These are phyloP conservation scores for Drosophila tristis DNA, from an alignment of 1,140 invertebrate species.

Conservation along the genomic window DNA sequence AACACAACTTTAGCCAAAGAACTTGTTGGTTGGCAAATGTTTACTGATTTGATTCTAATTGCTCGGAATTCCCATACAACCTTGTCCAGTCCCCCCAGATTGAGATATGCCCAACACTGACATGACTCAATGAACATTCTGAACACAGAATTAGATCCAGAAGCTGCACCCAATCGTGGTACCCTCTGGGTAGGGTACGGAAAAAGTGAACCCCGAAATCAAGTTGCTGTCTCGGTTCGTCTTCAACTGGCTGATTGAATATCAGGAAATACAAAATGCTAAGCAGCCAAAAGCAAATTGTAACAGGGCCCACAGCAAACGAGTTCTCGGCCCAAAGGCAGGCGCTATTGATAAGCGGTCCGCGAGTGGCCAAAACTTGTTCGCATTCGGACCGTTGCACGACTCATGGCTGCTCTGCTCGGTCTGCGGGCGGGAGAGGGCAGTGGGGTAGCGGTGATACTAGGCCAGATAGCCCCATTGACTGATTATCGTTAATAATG, in stretches of 20 bases:
- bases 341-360: slow-evolving; percentile 53
- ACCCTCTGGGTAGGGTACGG: slow-evolving; percentile 4
- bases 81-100: too few relatives aligned
- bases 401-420: slow-evolving; percentile 1
- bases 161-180: not conserved
- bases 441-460: slow-evolving; percentile 10
- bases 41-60: too few relatives aligned
- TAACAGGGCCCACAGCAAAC: slow-evolving; percentile 72
- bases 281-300: slow-evolving; percentile 76
- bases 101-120: too few relatives aligned
- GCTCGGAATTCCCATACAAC: too few relatives aligned
- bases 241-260: slow-evolving; percentile 66
- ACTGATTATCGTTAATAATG: slow-evolving; percentile 62
- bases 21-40: too few relatives aligned
- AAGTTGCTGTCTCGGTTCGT: slow-evolving; percentile 32
- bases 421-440: not conserved
- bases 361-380: slow-evolving; percentile 50
- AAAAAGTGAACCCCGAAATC: slow-evolving; percentile 48
- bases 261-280: slow-evolving; percentile 81
- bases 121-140: too few relatives aligned
- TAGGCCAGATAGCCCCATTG: slow-evolving; percentile 42
- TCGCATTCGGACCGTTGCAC: slow-evolving; percentile 62
- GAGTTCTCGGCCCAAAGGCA: slow-evolving; percentile 57
- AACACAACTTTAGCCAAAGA: too few relatives aligned
- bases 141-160: too few relatives aligned